phyloP scores from a whole-genome alignment of 1,140 invertebrate genomes.

The Dufourea novaeangliae region DNA sequence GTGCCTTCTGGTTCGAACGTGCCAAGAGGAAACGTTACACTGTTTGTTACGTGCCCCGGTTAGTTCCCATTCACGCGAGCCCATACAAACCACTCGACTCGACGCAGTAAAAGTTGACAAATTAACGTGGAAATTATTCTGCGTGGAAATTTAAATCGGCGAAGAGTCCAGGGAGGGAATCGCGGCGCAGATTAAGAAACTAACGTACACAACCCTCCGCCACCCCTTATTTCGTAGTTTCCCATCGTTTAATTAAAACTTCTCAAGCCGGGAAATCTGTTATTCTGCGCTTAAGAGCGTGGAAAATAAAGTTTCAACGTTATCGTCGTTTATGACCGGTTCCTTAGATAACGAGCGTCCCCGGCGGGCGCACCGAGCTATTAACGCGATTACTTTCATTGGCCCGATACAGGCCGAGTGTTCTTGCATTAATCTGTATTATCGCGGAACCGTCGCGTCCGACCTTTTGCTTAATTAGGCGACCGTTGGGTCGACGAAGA shows the following conservation, averaged over 20 bases:
- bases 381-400: slow-evolving; percentile 37
- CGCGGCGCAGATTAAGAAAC: not conserved
- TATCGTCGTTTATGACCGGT: slow-evolving; percentile 32
- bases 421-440: slow-evolving; percentile 31
- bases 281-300: slow-evolving; percentile 17
- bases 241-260: slow-evolving; percentile 32
- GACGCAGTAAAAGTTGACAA: too few relatives aligned
- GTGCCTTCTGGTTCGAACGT: slow-evolving; percentile 1
- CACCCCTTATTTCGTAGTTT: slow-evolving; percentile 16
- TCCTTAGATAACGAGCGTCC: slow-evolving; percentile 16
- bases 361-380: not conserved
- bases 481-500: too few relatives aligned
- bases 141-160: too few relatives aligned
- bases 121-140: not conserved
- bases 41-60: not conserved
- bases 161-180: too few relatives aligned
- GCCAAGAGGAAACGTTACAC: not conserved
- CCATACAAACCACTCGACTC: not conserved
- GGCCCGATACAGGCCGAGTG: slow-evolving; percentile 6
- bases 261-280: slow-evolving; percentile 14
- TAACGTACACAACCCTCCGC: not conserved
- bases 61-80: not conserved
- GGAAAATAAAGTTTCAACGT: slow-evolving; percentile 26
- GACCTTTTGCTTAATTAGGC: too few relatives aligned
- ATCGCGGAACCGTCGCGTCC: not conserved